Percentiles rank a stretch among this genome's conserved stretches.
These are phyloP conservation scores for Drosophila auraria DNA, from an alignment of 1,140 invertebrate genomes.

Conservation along the genomic window DNA sequence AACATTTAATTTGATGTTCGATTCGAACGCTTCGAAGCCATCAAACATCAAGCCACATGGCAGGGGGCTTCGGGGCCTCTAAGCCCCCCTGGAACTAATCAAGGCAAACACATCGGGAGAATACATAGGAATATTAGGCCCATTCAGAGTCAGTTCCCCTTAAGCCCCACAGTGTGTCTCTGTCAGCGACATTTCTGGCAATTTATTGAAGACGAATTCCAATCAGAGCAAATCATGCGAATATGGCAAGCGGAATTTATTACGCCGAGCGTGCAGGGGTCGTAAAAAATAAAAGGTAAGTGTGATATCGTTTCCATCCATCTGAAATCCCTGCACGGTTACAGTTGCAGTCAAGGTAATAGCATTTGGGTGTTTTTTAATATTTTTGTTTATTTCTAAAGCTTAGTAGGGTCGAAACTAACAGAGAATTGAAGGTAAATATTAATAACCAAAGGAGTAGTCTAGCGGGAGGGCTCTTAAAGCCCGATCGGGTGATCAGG, in stretches of 20 bases:
- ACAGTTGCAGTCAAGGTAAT: constrained; percentile 10
- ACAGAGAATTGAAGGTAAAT: not conserved
- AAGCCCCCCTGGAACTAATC: constrained; percentile 58
- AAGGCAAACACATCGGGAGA: constrained; percentile 66
- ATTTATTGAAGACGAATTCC: constrained; percentile 80
- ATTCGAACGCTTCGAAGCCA: constrained; percentile 56
- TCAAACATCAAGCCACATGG: constrained; percentile 33
- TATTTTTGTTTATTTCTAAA: too few species aligned
- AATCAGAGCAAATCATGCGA: constrained; percentile 83
- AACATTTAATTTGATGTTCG: constrained; percentile 79
- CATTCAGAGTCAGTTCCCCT: not conserved
- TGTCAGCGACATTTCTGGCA: constrained; percentile 76
- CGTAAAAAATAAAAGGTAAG: constrained; percentile 82
- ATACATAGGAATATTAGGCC: constrained; percentile 44
- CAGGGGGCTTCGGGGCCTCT: constrained; percentile 25
- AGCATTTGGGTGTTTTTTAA: not conserved
- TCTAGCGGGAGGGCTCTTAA: too few species aligned
- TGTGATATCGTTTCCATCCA: constrained; percentile 75
- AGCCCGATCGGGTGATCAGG: too few species aligned
- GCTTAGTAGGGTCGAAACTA: too few species aligned
- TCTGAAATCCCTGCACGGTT: constrained; percentile 13
- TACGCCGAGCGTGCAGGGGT: constrained; percentile 57
- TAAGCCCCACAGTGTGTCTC: constrained; percentile 32
- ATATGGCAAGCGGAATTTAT: constrained; percentile 79
- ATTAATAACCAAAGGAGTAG: not conserved